Evolutionary conservation across 1,140 invertebrate species (phyloP).

Genomic region (Meloidogyne exigua): DNA sequence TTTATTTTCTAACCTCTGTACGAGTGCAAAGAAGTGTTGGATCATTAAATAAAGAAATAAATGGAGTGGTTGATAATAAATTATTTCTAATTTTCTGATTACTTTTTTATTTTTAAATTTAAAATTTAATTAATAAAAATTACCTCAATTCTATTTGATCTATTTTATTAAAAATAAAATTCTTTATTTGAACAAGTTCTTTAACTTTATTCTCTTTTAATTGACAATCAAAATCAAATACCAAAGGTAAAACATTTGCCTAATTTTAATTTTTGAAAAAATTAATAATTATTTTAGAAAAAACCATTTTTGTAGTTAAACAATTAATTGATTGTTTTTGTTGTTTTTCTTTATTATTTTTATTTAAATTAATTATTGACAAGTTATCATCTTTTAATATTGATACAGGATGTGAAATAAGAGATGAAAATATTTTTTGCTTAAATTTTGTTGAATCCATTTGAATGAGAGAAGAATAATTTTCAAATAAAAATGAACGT

Average conservation of each 20-base stretch:
- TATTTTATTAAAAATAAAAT: neutral
- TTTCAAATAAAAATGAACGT: neutral
- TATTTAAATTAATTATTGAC: neutral
- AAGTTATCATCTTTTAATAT: neutral
- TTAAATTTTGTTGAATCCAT: neutral
- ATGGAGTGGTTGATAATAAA: neutral
- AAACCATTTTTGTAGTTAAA: neutral
- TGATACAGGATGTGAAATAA: neutral
- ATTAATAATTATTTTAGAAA: too few relatives aligned
- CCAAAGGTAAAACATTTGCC: neutral
- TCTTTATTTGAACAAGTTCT: neutral
- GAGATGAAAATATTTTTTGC: neutral
- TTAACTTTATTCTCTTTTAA: neutral
- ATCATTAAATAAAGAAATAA: conserved; percentile 24
- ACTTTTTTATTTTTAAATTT: neutral
- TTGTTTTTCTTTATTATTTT: neutral
- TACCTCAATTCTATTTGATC: neutral
- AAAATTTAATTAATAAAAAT: neutral
- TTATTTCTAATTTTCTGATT: neutral
- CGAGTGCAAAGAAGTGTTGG: conserved; percentile 22
- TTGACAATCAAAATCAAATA: conserved; percentile 13
- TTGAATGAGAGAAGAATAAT: neutral
- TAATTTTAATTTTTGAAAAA: neutral
- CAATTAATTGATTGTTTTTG: neutral
- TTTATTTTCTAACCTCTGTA: conserved; percentile 12